phyloP scores from a whole-genome alignment of 2,888 invertebrate genomes.

The Synanthedon tipuliformis region DNA sequence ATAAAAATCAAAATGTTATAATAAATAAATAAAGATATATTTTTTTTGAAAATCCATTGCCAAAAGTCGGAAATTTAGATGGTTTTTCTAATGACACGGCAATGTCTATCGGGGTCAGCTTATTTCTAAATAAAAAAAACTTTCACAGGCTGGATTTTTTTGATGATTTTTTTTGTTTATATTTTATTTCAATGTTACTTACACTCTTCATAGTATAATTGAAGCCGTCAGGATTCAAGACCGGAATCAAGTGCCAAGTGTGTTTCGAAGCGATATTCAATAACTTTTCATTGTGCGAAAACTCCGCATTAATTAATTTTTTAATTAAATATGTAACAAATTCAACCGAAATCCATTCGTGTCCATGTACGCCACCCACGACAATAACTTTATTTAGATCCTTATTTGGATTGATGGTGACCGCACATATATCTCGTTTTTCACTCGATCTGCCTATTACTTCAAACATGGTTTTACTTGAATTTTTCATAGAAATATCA shows the following conservation, averaged over 20 bases:
- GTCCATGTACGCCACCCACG: slow-evolving; percentile 76
- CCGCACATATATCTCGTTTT: slow-evolving; percentile 42
- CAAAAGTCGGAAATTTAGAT: no score
- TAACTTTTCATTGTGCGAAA: slow-evolving; percentile 35
- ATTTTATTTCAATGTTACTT: slow-evolving; percentile 8
- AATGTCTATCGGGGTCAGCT: no score
- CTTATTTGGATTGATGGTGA: slow-evolving; percentile 17
- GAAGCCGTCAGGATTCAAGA: slow-evolving; percentile 81
- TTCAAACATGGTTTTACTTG: slow-evolving; percentile 34
- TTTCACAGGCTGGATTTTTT: no score
- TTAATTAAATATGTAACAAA: slow-evolving; percentile 71
- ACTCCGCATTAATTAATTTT: slow-evolving; percentile 46
- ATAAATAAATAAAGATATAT: no score
- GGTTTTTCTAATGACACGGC: no score
- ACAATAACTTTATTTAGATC: slow-evolving; percentile 59
- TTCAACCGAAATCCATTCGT: slow-evolving; percentile 79
- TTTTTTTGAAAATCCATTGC: no score
- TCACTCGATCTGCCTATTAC: slow-evolving; percentile 54
- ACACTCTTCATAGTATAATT: slow-evolving; percentile 40
- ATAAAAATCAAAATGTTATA: no score
- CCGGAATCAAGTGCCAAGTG: slow-evolving; percentile 78
- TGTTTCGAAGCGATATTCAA: slow-evolving; percentile 46
- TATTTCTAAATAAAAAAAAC: not conserved
- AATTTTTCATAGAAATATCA: slow-evolving; percentile 45
- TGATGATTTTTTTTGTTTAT: no score